These are phyloP conservation scores for Anoplolepis gracilipes DNA, from an alignment of 1,140 invertebrate species.

Conservation along the genomic window DNA sequence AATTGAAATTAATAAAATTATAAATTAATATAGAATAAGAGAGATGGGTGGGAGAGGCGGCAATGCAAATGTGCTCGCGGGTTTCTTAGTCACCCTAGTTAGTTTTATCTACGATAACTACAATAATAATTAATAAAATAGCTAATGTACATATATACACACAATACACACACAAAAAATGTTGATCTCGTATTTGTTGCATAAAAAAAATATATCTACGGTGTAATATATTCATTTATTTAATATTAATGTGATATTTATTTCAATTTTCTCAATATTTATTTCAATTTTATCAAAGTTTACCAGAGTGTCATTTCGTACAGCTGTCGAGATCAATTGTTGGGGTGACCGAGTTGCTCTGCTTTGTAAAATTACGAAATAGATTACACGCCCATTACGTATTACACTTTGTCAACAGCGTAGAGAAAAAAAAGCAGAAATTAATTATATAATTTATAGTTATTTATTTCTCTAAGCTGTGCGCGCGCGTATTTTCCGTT, in stretches of 20 bases:
- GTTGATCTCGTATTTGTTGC: conserved; percentile 33
- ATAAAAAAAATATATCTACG: neutral
- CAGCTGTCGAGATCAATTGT: neutral
- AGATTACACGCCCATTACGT: neutral
- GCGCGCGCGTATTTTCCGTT: neutral
- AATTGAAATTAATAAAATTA: neutral
- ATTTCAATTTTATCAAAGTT: neutral
- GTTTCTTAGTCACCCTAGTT: neutral
- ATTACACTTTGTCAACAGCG: neutral
- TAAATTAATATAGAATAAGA: conserved; percentile 3
- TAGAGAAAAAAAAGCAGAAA: neutral
- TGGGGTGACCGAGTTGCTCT: neutral
- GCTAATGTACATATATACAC: conserved; percentile 10
- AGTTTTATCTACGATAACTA: conserved; percentile 53
- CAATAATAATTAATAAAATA: conserved; percentile 28
- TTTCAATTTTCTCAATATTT: too few species aligned
- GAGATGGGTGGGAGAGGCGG: neutral
- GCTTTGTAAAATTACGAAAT: conserved; percentile 12
- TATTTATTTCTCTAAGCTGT: conserved; percentile 43
- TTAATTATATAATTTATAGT: conserved; percentile 24
- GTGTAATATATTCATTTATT: conserved; percentile 8
- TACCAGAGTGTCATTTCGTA: neutral
- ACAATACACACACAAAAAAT: neutral
- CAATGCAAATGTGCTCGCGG: conserved; percentile 10
- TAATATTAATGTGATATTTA: conserved; percentile 7